Evolutionary conservation across 2,888 invertebrate genomes (phyloP).

Genomic region (Craniophora ligustri): DNA sequence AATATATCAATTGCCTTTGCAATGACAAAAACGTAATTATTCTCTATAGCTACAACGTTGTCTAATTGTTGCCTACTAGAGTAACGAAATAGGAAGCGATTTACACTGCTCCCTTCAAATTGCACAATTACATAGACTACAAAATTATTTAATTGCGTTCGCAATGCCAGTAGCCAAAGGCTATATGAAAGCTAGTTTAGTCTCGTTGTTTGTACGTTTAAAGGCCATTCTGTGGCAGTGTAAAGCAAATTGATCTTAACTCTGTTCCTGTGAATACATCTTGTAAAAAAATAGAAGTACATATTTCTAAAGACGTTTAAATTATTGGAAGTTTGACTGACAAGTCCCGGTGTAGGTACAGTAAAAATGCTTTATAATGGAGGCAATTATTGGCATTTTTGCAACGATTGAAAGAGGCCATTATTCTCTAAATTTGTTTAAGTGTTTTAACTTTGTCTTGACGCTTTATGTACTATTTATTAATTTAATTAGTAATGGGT

Average conservation of each 20-base stretch:
- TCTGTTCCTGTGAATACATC: neutral
- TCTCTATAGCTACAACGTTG: neutral
- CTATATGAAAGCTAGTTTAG: conserved; percentile 52
- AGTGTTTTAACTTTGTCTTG: no score
- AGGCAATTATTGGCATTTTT: no score
- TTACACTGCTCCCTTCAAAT: conserved; percentile 46
- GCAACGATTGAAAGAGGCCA: no score
- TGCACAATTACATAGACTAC: conserved; percentile 52
- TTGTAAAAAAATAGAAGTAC: neutral
- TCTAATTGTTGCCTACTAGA: conserved; percentile 20
- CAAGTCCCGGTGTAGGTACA: no score
- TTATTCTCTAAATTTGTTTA: no score
- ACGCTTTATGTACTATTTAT: no score
- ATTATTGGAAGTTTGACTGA: no score
- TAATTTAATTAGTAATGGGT: no score
- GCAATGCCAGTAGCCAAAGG: conserved; percentile 54
- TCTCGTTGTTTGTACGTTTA: conserved; percentile 32
- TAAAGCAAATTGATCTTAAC: conserved; percentile 39
- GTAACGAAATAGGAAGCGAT: conserved; percentile 49
- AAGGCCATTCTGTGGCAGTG: conserved; percentile 37
- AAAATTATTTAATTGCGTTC: conserved; percentile 53
- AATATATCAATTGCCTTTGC: neutral
- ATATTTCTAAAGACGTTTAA: no score
- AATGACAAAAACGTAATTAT: neutral
- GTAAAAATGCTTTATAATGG: no score